phyloP scores from a whole-genome alignment of 1,140 invertebrate species.

The Eupeodes corollae region DNA sequence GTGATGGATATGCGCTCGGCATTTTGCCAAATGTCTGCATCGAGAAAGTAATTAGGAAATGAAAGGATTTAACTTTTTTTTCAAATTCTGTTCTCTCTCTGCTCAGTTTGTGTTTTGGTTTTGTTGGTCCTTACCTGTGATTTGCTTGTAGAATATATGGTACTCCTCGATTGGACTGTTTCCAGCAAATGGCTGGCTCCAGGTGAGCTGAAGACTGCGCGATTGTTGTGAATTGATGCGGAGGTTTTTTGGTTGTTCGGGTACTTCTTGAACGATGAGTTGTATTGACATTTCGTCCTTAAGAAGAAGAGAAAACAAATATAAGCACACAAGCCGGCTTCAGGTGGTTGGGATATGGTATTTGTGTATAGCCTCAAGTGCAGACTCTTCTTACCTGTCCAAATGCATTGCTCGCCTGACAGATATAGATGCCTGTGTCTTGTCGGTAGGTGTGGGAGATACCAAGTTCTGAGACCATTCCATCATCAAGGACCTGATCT shows the following conservation, averaged over 20 bases:
- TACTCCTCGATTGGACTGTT: conserved; percentile 81
- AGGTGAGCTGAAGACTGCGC: conserved; percentile 65
- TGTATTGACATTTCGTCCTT: conserved; percentile 80
- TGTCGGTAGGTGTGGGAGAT: conserved; percentile 72
- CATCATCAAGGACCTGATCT: conserved; percentile 63
- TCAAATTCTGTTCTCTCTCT: neutral
- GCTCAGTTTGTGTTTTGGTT: neutral
- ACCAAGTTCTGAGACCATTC: conserved; percentile 72
- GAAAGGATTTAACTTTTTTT: neutral
- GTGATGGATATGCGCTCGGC: conserved; percentile 68
- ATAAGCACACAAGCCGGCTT: conserved; percentile 18
- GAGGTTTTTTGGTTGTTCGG: conserved; percentile 75
- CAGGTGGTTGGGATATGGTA: neutral
- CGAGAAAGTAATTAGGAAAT: neutral
- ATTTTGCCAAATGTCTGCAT: conserved; percentile 38
- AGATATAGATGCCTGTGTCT: conserved; percentile 82
- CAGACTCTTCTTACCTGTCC: conserved; percentile 52
- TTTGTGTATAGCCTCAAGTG: conserved; percentile 9
- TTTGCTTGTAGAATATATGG: conserved; percentile 74
- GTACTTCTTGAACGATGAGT: conserved; percentile 82
- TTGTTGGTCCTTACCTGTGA: conserved; percentile 49
- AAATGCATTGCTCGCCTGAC: conserved; percentile 75
- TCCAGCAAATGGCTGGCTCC: conserved; percentile 76
- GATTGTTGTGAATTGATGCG: conserved; percentile 72
- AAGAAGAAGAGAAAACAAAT: conserved; percentile 19